Evolutionary conservation across 1,140 invertebrate species (phyloP), one percentile per base, ranked within the genome.

Genomic region (Tenebrio molitor): DNA sequence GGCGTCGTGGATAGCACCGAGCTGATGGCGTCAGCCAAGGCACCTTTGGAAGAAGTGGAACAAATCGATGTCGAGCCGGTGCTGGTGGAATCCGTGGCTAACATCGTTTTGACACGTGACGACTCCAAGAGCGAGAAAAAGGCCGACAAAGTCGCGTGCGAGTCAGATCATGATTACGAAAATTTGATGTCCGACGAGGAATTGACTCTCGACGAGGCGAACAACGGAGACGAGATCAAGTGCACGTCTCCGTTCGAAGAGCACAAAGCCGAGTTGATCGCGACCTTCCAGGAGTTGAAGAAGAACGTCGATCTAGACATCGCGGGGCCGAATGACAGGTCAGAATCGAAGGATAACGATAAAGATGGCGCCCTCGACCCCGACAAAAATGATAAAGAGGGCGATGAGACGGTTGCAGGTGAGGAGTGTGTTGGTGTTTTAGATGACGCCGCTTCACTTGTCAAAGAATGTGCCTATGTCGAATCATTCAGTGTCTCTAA

Each of bases 111-210:
- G 5, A 74, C 75, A 10, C 44, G 73, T 12, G 41, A 67, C 3
- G 67, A 75, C 16, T 17, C 29, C 8, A 68, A 50, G 50, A 42
- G 63, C 15, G 63, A 69, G n/a, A 15, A 65, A 16, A 14, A 69
- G 65, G 63, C 46, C 14, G 62, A 19, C 39, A 62, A 65, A 17
- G 25, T 62, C 1, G 17, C 10, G 14, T 67, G 46, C 29, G 77
- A 78, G 50, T 78, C 80, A 10, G 81, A 83, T 39, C 81, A 80
- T 65, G 82, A 83, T 70, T 83, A 83, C 41, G 82, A 82, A 36
- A 81, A 81, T 65, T 69, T 83, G 12, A 39, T 72, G 14, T 81
- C 80, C 1, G 79, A 79, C 62, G 36, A 69, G n/a, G 74, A 75
- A 46, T n/a, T 67, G 8, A 73, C 63, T 41, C 29, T 71, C 15